Conservation (phyloP, 1,140 invertebrate species). For the Drosophila sturtevanti region DNA sequence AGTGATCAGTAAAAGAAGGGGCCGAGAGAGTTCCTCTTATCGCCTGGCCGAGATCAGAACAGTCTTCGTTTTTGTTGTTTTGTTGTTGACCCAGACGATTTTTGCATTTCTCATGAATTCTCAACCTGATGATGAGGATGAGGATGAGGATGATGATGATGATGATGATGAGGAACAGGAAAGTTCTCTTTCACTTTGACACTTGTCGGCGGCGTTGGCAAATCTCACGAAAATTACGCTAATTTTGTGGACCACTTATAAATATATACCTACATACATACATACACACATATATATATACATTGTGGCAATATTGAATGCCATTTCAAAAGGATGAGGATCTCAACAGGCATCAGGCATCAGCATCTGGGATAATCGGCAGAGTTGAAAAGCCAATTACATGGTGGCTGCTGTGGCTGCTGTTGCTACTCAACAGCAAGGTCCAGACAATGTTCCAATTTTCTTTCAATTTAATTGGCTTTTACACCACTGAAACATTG, state of each 20-base stretch:
- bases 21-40: constrained; percentile 52
- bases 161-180: constrained; percentile 32
- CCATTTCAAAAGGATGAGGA: constrained; percentile 22
- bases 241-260: constrained; percentile 69
- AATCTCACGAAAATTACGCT: constrained; percentile 68
- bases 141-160: constrained; percentile 31
- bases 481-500: constrained; percentile 63
- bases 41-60: constrained; percentile 64
- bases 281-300: too few species aligned
- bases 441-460: constrained; percentile 64
- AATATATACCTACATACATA: background rate
- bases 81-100: constrained; percentile 5
- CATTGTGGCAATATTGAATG: constrained; percentile 45
- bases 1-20: constrained; percentile 16
- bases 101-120: constrained; percentile 75
- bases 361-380: constrained; percentile 75
- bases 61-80: too few species aligned
- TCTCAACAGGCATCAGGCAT: constrained; percentile 59
- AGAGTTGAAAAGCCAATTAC: constrained; percentile 79
- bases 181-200: constrained; percentile 74
- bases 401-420: constrained; percentile 31
- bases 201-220: constrained; percentile 72
- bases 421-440: constrained; percentile 35
- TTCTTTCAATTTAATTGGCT: constrained; percentile 76
- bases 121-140: constrained; percentile 49